Evolutionary conservation across 2,888 invertebrate species (phyloP), one percentile per base, ranked within the genome.

Genomic region (Clitarchus hookeri): DNA sequence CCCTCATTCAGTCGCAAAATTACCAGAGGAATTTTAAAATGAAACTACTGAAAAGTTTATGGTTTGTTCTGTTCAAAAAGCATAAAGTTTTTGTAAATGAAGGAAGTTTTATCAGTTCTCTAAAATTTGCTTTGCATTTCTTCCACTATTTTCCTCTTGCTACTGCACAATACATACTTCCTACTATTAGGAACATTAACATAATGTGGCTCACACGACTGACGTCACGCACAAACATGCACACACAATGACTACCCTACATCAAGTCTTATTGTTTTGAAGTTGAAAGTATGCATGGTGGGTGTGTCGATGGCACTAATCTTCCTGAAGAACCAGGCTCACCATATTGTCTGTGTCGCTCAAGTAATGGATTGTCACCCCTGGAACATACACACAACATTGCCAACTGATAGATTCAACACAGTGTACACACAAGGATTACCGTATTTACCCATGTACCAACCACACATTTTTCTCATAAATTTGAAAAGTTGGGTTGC

Each of bases 301-400:
- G 65, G n/a, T 65, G n/a, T 65, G 65, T 16, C n/a, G 65, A 65
- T 65, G 65, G 65, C 65, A 65, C 65, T 65, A 65, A 65, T 16
- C 65, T 65, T 65, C 82, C 44, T 82, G 36, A 6, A 82, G 82
- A 19, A 82, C 82, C 82, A 82, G 36, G 27, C 82, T 26, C 27
- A 82, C 44, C 82, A 82, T 82, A 23, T 82, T 82, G 36, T 82
- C 82, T 44, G 25, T 82, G 13, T 82, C 82, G 19, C 26, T 25
- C 82, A 82, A 36, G n/a, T 82, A 82, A 9, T 82, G 36, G 13
- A 82, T 25, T 6, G 82, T 82, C 82, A 82, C 82, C 16, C 82
- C 82, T 82, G 82, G 82, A 82, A 82, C 82, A 44, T 48, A 48
- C 48, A 48, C 48, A 48, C 48, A 48, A 48, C 48, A 48, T 48